Percentiles rank a stretch among this genome's conserved stretches.
Conservation (phyloP, 2,888 invertebrate species). For the Microctonus brassicae region DNA sequence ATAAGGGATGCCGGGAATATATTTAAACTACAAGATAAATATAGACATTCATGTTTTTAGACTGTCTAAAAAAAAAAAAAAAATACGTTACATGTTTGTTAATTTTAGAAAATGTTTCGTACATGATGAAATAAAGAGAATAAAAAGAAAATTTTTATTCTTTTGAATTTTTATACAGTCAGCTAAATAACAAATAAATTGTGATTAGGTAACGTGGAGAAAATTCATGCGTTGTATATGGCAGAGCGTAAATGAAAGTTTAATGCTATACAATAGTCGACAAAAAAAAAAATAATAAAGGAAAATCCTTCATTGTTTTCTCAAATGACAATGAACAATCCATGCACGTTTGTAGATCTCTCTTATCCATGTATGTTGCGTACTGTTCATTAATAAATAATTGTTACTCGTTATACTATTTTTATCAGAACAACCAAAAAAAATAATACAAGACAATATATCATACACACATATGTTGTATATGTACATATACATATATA, state of each 20-base stretch:
- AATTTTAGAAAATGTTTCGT: no score
- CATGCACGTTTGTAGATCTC: background rate
- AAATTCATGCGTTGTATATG: conserved; percentile 22
- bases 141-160: background rate
- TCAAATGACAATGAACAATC: conserved; percentile 28
- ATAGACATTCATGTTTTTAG: background rate
- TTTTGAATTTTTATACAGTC: conserved; percentile 42
- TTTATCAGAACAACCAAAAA: background rate
- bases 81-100: no score
- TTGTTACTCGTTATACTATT: background rate
- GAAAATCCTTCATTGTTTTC: conserved; percentile 25
- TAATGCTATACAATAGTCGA: conserved; percentile 1
- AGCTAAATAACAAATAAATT: conserved; percentile 56
- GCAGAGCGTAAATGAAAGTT: conserved; percentile 16
- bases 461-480: no score
- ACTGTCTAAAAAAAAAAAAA: no score
- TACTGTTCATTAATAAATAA: conserved; percentile 17
- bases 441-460: background rate
- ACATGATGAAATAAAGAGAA: no score
- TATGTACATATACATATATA: background rate
- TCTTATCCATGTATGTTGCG: conserved; percentile 8
- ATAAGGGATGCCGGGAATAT: no score
- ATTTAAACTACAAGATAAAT: no score
- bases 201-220: conserved; percentile 52
- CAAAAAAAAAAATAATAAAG: background rate